A percentile compares a stretch with the other conserved stretches of the same genome.
Evolutionary conservation across 2,888 invertebrate genomes (phyloP).

Genomic region (Thelaira solivaga): DNA sequence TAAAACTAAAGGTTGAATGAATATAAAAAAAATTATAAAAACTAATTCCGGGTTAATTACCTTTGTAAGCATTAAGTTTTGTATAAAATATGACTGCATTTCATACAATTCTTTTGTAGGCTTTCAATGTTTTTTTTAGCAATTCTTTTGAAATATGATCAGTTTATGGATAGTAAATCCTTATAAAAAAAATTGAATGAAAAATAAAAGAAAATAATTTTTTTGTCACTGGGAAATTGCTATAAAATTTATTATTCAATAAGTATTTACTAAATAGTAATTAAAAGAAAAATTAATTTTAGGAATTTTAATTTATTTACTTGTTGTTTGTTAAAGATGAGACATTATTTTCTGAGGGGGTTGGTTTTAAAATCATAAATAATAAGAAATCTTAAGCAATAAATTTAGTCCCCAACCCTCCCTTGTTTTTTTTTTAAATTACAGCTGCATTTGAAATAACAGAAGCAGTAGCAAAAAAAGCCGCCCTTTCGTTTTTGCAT

Average conservation of each 20-base stretch:
- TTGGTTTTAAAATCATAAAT: background rate
- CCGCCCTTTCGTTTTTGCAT: conserved; percentile 31
- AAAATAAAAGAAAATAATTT: background rate
- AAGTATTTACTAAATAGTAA: too few relatives aligned
- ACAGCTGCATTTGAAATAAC: conserved; percentile 23
- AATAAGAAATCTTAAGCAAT: background rate
- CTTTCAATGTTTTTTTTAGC: conserved; percentile 41
- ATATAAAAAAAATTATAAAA: conserved; percentile 9
- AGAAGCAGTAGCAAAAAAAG: too few relatives aligned
- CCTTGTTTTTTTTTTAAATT: background rate
- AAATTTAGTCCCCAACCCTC: conserved; percentile 10
- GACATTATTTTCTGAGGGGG: background rate
- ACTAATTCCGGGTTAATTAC: conserved; percentile 61
- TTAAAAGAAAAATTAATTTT: background rate
- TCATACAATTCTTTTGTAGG: conserved; percentile 48
- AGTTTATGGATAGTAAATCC: conserved; percentile 26
- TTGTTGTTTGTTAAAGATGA: background rate
- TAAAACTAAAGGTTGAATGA: background rate
- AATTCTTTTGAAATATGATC: conserved; percentile 53
- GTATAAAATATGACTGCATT: conserved; percentile 18
- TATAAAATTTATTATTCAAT: too few relatives aligned
- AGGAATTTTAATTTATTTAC: background rate
- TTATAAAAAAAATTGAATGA: conserved; percentile 4
- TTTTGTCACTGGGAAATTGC: too few relatives aligned
- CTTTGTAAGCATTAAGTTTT: conserved; percentile 57